phyloP scores from a whole-genome alignment of 2,113 vertebrate species.

The Xiphophorus maculatus region DNA sequence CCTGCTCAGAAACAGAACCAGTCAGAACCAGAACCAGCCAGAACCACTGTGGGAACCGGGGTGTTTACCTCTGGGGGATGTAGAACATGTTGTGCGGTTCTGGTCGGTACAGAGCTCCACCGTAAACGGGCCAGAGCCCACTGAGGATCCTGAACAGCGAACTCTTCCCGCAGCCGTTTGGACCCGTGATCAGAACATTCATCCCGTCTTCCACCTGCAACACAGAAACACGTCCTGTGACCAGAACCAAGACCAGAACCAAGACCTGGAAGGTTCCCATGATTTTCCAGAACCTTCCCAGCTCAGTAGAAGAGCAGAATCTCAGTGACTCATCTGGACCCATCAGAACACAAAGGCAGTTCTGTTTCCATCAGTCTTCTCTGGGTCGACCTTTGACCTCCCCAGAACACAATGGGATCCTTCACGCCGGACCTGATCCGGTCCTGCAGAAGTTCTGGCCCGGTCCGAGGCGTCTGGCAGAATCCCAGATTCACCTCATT shows the following conservation, averaged over 20 bases:
- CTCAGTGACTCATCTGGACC: background rate
- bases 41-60: background rate
- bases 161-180: slow-evolving; percentile 98
- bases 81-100: slow-evolving; percentile 96
- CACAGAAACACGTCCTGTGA: background rate
- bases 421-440: background rate
- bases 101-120: slow-evolving; percentile 90
- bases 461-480: too few species aligned
- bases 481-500: too few species aligned
- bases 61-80: slow-evolving; percentile 92
- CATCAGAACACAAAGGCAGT: slow-evolving; percentile 29
- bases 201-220: slow-evolving; percentile 93
- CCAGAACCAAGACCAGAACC: too few species aligned
- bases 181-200: slow-evolving; percentile 97
- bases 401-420: background rate
- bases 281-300: too few species aligned
- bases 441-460: too few species aligned
- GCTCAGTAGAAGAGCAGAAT: background rate
- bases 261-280: background rate
- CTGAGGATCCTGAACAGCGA: slow-evolving; percentile 97
- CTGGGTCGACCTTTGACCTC: background rate
- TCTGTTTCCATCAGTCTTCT: slow-evolving; percentile 35
- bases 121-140: slow-evolving; percentile 96
- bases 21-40: background rate
- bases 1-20: slow-evolving; percentile 68